These are phyloP conservation scores for Epicampocera succincta DNA, from an alignment of 2,888 invertebrate species.

Conservation along the genomic window DNA sequence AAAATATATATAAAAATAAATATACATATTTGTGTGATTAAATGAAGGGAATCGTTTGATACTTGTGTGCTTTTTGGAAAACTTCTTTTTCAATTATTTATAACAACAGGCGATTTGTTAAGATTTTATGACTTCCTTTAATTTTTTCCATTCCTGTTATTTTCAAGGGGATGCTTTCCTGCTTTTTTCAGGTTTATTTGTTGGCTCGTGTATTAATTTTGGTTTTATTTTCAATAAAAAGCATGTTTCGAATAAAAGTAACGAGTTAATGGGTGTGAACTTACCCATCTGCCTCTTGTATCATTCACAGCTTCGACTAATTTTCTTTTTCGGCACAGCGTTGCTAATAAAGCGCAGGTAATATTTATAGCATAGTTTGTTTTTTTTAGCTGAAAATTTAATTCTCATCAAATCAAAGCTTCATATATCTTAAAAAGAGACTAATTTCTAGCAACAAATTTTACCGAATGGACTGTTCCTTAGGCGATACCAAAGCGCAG, in stretches of 20 bases:
- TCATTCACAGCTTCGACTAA: conserved; percentile 35
- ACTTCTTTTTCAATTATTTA: conserved; percentile 53
- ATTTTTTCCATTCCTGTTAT: not conserved
- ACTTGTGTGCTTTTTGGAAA: not conserved
- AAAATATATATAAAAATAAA: conserved; percentile 29
- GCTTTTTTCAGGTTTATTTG: not conserved
- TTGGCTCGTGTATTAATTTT: not conserved
- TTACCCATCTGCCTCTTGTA: conserved; percentile 50
- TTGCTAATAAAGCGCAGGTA: not conserved
- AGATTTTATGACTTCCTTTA: conserved; percentile 18
- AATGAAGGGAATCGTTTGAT: not conserved
- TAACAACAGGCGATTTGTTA: conserved; percentile 58
- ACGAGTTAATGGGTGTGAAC: conserved; percentile 61
- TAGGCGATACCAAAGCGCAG: no score
- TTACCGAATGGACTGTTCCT: no score
- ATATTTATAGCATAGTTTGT: no score
- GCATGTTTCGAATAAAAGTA: conserved; percentile 18
- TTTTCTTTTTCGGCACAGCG: not conserved
- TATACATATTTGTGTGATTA: conserved; percentile 1
- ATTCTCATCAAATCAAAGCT: no score
- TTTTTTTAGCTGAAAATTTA: no score
- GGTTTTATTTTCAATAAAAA: conserved; percentile 20
- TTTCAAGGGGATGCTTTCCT: conserved; percentile 11
- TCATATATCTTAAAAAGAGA: no score
- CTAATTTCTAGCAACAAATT: no score